These are phyloP conservation scores for rabbit (Oryctolagus cuniculus) DNA, from an alignment of 2,113 vertebrate species.

Conservation along the genomic window DNA sequence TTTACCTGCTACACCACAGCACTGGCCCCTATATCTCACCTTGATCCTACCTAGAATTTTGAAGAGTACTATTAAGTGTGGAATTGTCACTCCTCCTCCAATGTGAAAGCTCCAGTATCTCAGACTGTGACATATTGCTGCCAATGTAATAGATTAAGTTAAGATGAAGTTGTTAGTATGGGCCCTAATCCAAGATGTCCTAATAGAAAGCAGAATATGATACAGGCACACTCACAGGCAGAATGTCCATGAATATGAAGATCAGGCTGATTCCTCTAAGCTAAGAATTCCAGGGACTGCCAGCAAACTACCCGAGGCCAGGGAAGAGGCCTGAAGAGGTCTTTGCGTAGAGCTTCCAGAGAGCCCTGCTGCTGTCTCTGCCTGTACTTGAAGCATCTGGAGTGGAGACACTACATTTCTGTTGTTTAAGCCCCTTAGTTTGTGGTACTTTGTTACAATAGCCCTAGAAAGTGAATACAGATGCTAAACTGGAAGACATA, in stretches of 20 bases:
- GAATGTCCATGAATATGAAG: neutral
- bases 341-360: neutral
- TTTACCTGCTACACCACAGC: too few relatives aligned
- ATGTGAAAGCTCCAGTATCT: neutral
- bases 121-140: neutral
- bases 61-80: neutral
- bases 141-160: neutral
- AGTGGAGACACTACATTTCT: neutral
- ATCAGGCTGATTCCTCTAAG: neutral
- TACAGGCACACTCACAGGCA: neutral
- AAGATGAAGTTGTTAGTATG: neutral
- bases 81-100: neutral
- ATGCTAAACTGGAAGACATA: slow-evolving; percentile 37
- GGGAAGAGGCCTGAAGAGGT: neutral
- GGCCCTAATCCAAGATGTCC: neutral
- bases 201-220: neutral
- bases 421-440: slow-evolving; percentile 9
- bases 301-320: neutral
- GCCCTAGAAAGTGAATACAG: slow-evolving; percentile 15
- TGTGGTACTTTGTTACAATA: neutral
- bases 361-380: neutral
- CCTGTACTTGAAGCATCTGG: neutral
- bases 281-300: neutral
- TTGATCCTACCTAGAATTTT: slow-evolving; percentile 33
- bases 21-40: neutral